Evolutionary conservation across 2,888 invertebrate genomes (phyloP), one percentile per base, ranked within the genome.

Genomic region (Ornithoptera priamus): DNA sequence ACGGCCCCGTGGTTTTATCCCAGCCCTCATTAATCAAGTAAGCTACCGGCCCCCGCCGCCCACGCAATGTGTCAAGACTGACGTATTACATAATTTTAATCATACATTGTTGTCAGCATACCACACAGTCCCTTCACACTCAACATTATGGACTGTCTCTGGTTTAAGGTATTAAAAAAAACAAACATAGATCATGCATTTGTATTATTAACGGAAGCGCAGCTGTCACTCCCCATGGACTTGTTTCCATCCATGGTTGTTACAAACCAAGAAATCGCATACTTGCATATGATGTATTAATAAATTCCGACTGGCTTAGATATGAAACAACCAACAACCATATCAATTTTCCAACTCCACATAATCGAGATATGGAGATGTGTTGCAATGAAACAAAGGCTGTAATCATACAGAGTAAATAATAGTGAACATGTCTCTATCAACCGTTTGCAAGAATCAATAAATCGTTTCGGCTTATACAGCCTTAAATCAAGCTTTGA

Each of bases 11-110:
- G 84, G 84, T 85, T 84, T 83, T 77, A 78, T 79, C 78, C 79
- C 76, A 74, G 74, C 73, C 73, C 76, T 84, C 88, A 90, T 90
- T 89, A 89, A 90, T 91, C 89, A 88, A 70, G 81, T 72, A 71
- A 69, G 73, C 71, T 71, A 72, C 74, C 56, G 72, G 70, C 72
- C 72, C 76, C 77, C 73, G 71, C 70, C 75, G 73, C 78, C 80
- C 78, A 74, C 74, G 72, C 76, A 74, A 77, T 79, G 78, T 79
- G 82, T 83, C 83, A 82, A 75, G 77, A 76, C 75, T 87, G 88
- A 88, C 85, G 81, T 83, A 87, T 87, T 81, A 82, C 84, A 84
- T 85, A 84, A 89, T 87, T 86, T 85, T 83, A 83, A 82, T 83
- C 84, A 81, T 81, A 75, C 74, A 75, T 73, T 65, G 59, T 67